These are phyloP conservation scores for Leucopsar rothschildi DNA, from an alignment of 2,113 vertebrate species.

Conservation along the genomic window DNA sequence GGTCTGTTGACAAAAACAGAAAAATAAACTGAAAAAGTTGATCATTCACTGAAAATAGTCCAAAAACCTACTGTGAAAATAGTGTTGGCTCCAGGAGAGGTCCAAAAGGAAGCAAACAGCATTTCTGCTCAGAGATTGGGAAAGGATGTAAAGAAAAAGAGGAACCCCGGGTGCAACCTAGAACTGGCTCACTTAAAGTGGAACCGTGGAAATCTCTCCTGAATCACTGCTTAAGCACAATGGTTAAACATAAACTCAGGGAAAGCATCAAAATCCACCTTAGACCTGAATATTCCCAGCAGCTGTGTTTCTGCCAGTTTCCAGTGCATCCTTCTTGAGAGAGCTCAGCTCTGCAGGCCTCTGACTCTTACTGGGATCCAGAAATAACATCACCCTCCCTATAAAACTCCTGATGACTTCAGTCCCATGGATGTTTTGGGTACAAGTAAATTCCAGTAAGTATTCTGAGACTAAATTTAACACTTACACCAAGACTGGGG, in stretches of 20 bases:
- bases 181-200: background rate
- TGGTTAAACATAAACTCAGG: background rate
- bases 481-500: background rate
- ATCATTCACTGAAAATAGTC: background rate
- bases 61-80: background rate
- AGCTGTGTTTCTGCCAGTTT: background rate
- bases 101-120: background rate
- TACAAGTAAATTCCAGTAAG: background rate
- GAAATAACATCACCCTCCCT: background rate
- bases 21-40: background rate
- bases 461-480: background rate
- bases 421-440: background rate
- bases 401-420: background rate
- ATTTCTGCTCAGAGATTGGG: background rate
- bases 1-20: background rate
- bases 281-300: background rate
- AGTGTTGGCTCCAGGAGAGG: accelerated
- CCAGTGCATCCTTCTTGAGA: background rate
- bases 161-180: too few relatives aligned
- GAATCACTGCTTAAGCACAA: background rate
- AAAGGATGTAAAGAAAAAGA: background rate
- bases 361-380: background rate
- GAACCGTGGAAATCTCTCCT: background rate
- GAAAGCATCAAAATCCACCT: background rate
- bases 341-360: background rate